A percentile compares a stretch with the other conserved stretches of the same genome.
phyloP scores from a whole-genome alignment of 2,888 invertebrate species.

The Alcis repandata region DNA sequence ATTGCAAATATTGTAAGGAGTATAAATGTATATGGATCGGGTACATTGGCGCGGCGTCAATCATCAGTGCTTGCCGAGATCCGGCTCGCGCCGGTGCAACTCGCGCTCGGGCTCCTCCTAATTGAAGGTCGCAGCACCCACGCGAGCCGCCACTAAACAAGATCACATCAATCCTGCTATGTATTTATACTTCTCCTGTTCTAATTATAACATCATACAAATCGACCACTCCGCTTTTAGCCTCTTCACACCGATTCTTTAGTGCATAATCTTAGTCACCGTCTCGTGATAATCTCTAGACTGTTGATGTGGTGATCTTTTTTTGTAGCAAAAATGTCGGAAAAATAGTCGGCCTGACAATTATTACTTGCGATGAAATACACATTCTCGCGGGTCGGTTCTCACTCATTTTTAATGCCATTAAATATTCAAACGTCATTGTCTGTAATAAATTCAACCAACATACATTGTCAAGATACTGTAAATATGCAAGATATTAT shows the following conservation, averaged over 20 bases:
- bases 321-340: slow-evolving; percentile 45
- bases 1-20: slow-evolving; percentile 47
- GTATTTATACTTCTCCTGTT: slow-evolving; percentile 67
- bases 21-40: slow-evolving; percentile 46
- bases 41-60: slow-evolving; percentile 67
- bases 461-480: slow-evolving; percentile 19
- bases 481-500: slow-evolving; percentile 25
- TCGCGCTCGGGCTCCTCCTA: slow-evolving; percentile 63
- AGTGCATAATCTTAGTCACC: slow-evolving; percentile 63
- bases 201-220: slow-evolving; percentile 73
- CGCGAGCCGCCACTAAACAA: slow-evolving; percentile 64
- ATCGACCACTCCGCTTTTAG: slow-evolving; percentile 70
- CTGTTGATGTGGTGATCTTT: slow-evolving; percentile 48
- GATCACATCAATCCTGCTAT: slow-evolving; percentile 70
- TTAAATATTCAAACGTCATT: slow-evolving; percentile 7
- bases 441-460: slow-evolving; percentile 3
- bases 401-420: slow-evolving; percentile 5
- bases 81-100: slow-evolving; percentile 64
- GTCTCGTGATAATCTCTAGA: slow-evolving; percentile 49
- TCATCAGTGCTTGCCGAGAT: slow-evolving; percentile 60
- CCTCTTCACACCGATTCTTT: slow-evolving; percentile 50
- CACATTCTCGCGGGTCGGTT: slow-evolving; percentile 7
- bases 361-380: slow-evolving; percentile 16
- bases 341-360: slow-evolving; percentile 38
- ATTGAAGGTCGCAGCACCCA: slow-evolving; percentile 78